Evolutionary conservation across 2,113 vertebrate genomes (phyloP), one percentile per base, ranked within the genome.

Genomic region (Catharus bicknelli): DNA sequence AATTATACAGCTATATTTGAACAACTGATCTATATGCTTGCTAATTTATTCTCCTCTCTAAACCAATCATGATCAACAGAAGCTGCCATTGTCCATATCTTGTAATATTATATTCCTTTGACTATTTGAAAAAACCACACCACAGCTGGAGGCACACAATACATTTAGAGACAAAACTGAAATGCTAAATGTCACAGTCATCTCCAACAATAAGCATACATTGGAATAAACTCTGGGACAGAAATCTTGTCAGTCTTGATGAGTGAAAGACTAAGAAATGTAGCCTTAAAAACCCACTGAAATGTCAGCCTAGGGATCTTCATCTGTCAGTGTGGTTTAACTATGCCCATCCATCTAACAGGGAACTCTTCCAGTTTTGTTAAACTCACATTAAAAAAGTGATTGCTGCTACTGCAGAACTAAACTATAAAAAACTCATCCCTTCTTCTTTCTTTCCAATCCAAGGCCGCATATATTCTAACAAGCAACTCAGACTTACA

Each of bases 401-500:
- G 0, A 58, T 66, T 92, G 74, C 62, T 63, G 51, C 54, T 40
- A 38, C 27, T 63, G 38, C 32, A 54, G 38, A 22, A 55, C 26
- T 53, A 22, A 63, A 68, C 16, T 6, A n/a, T 22, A 36, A 66
- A 82, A 69, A 42, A 18, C 17, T 11, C 26, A 59, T 13, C 11
- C 22, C 17, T 69, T 63, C 45, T 32, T 72, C 69, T 18, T 76
- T 82, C 61, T 16, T 66, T 29, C 20, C 26, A 82, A 67, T 25
- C 30, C 55, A 85, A 80, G 45, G 21, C 43, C 87, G 32, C 3
- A 8, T 5, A 1, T 17, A 70, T 32, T 58, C 29, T 47, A 74
- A 94, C 8, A 74, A 80, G 47, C 11, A 78, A 83, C 42, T 74
- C 62, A 50, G 55, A 97, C 98, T 89, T 98, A 99, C 99, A 99